These are phyloP conservation scores for Harpalus rufipes DNA, from an alignment of 2,888 invertebrate genomes.

Conservation along the genomic window DNA sequence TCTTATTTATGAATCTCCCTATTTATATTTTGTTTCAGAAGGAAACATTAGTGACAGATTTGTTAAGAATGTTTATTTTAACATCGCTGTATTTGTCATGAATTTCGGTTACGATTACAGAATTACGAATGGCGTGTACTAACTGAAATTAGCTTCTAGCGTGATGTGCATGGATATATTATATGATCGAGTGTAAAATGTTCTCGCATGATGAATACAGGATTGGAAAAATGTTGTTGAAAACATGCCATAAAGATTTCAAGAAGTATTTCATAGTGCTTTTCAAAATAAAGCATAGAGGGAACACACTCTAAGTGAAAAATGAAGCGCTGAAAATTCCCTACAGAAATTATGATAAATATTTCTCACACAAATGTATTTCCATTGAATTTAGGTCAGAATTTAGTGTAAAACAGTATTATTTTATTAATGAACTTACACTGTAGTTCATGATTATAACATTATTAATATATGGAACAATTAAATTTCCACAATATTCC, in stretches of 20 bases:
- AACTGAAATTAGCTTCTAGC: neutral
- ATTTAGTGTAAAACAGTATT: neutral
- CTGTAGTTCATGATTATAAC: neutral
- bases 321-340: neutral
- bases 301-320: neutral
- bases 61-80: neutral
- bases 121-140: neutral
- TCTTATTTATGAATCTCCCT: too few species aligned
- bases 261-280: slow-evolving; percentile 2
- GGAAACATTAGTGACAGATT: neutral
- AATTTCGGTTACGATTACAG: neutral
- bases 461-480: slow-evolving; percentile 11
- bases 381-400: too few species aligned
- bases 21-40: neutral
- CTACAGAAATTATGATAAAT: neutral
- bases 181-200: neutral
- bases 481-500: slow-evolving; percentile 11
- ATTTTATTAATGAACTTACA: slow-evolving; percentile 8
- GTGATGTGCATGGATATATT: neutral
- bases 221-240: slow-evolving; percentile 2
- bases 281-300: neutral
- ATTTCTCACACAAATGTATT: neutral
- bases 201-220: neutral
- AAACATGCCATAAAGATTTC: slow-evolving; percentile 6
- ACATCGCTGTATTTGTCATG: neutral